These are phyloP conservation scores for Ctenopoma multispine DNA, from an alignment of 2,797 vertebrate genomes.

Conservation along the genomic window DNA sequence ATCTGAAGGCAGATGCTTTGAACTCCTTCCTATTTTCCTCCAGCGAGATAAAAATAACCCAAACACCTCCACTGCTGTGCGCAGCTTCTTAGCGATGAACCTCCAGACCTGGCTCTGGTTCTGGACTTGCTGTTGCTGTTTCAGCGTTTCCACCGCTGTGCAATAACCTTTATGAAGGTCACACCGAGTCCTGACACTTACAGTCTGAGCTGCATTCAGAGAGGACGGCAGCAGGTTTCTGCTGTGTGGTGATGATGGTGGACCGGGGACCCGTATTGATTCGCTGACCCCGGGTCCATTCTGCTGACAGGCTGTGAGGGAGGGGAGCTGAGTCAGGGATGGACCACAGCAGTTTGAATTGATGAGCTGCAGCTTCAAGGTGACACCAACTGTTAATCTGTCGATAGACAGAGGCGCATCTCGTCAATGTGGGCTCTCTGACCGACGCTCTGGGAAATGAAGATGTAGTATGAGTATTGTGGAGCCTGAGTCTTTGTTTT, in stretches of 20 bases:
- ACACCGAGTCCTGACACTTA: neutral
- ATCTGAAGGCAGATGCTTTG: too few relatives aligned
- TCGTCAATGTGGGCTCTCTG: too few relatives aligned
- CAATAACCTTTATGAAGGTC: slow-evolving; percentile 21
- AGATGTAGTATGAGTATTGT: too few relatives aligned
- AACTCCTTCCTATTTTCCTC: neutral
- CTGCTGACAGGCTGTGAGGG: slow-evolving; percentile 38
- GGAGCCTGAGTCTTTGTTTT: too few relatives aligned
- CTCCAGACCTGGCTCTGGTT: slow-evolving; percentile 14
- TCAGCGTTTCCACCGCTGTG: slow-evolving; percentile 9
- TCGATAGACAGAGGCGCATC: neutral
- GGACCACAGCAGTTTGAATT: slow-evolving; percentile 6
- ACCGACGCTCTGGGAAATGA: too few relatives aligned
- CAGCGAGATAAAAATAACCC: neutral
- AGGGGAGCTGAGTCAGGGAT: slow-evolving; percentile 30
- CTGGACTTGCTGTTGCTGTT: slow-evolving; percentile 26
- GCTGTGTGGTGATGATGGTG: slow-evolving; percentile 9
- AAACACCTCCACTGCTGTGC: neutral
- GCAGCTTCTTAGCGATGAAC: slow-evolving; percentile 2
- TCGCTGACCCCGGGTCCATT: slow-evolving; percentile 17
- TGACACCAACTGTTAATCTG: neutral
- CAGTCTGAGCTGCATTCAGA: slow-evolving; percentile 9
- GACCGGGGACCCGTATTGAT: slow-evolving; percentile 24
- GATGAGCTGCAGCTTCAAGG: slow-evolving; percentile 22
- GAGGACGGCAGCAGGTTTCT: slow-evolving; percentile 16